These are phyloP conservation scores for Tenrec ecaudatus DNA, from an alignment of 2,113 vertebrate genomes.

Conservation along the genomic window DNA sequence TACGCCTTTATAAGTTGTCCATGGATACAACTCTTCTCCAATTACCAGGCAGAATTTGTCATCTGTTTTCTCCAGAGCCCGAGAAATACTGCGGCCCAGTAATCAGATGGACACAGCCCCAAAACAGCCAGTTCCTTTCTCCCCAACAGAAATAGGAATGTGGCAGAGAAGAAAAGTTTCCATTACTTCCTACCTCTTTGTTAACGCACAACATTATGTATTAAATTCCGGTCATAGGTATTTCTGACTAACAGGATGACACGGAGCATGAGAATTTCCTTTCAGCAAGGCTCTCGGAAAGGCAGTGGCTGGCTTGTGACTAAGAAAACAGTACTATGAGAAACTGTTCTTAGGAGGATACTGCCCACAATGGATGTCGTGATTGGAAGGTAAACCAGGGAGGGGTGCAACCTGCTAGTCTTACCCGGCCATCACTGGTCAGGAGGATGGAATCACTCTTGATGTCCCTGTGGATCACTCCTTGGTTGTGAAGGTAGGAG, in stretches of 20 bases:
- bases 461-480: constrained; percentile 99
- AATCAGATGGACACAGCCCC: background rate
- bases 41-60: background rate
- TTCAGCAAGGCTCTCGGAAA: constrained; percentile 33
- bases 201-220: constrained; percentile 38
- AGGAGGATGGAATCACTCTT: constrained; percentile 99
- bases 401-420: background rate
- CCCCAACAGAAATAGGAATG: background rate
- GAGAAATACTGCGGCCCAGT: background rate
- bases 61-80: background rate
- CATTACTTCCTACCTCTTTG: constrained; percentile 24
- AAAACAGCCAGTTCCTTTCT: background rate
- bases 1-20: background rate
- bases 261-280: constrained; percentile 65
- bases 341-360: constrained; percentile 36
- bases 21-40: background rate
- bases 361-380: background rate
- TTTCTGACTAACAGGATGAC: constrained; percentile 73
- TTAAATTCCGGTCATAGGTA: constrained; percentile 41
- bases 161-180: constrained; percentile 46
- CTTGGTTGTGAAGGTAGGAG: constrained; percentile 98
- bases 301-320: background rate
- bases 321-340: constrained; percentile 47
- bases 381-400: background rate
- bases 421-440: constrained; percentile 97